A percentile compares a stretch with the other conserved stretches of the same genome.
Conservation (phyloP, 1,140 invertebrate genomes). For the Monomorium pharaonis region DNA sequence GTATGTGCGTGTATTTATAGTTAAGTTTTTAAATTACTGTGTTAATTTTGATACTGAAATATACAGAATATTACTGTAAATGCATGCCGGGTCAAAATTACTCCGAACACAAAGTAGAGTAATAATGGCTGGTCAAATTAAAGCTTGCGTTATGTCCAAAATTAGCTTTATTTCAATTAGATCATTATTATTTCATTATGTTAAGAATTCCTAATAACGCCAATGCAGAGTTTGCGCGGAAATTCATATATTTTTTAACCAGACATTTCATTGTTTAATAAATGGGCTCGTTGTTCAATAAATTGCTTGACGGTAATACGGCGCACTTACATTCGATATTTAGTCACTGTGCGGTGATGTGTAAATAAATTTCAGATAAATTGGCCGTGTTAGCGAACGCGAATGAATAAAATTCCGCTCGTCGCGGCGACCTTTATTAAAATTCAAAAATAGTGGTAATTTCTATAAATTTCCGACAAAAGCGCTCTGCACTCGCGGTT, state of each 20-base stretch:
- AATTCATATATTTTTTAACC: conserved; percentile 33
- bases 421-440: conserved; percentile 48
- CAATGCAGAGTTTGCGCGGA: not conserved
- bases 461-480: conserved; percentile 60
- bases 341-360: conserved; percentile 45
- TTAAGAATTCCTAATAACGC: conserved; percentile 47
- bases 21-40: conserved; percentile 9
- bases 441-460: conserved; percentile 51
- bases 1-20: not conserved
- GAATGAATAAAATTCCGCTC: conserved; percentile 52
- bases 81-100: conserved; percentile 18
- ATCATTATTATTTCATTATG: conserved; percentile 49
- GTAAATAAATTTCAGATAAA: conserved; percentile 59
- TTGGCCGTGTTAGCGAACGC: conserved; percentile 20
- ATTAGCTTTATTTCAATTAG: conserved; percentile 40
- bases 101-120: not conserved
- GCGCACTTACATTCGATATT: conserved; percentile 44
- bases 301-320: conserved; percentile 39
- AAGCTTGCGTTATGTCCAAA: not conserved
- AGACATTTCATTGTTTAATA: conserved; percentile 40
- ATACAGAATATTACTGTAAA: conserved; percentile 8
- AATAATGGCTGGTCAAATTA: conserved; percentile 41
- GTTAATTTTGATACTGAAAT: conserved; percentile 25
- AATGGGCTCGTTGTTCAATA: conserved; percentile 34
- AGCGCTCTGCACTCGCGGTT: conserved; percentile 29